phyloP scores from a whole-genome alignment of 1,140 invertebrate genomes.

The Drosophila orosa region DNA sequence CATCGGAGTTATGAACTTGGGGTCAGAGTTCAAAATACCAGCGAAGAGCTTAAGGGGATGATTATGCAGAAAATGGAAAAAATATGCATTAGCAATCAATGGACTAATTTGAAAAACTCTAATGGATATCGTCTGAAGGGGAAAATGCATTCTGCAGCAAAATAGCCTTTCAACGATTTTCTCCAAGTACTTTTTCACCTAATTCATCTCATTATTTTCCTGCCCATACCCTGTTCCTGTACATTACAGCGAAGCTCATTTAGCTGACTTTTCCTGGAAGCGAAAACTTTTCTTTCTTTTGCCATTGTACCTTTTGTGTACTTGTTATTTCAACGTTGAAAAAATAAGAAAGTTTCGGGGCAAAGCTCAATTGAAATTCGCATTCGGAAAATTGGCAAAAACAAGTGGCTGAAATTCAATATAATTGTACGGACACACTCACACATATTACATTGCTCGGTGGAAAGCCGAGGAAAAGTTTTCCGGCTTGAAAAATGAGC shows the following conservation, averaged over 20 bases:
- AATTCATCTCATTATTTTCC: background rate
- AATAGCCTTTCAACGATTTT: background rate
- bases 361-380: conserved; percentile 64
- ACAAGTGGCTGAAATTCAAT: conserved; percentile 61
- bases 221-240: background rate
- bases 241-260: conserved; percentile 1
- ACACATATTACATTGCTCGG: conserved; percentile 3
- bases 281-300: conserved; percentile 9
- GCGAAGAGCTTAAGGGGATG: background rate
- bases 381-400: conserved; percentile 67
- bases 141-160: background rate
- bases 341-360: conserved; percentile 47
- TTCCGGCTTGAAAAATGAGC: conserved; percentile 63
- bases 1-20: conserved; percentile 7
- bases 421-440: conserved; percentile 18
- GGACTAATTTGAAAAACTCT: background rate
- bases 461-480: conserved; percentile 7
- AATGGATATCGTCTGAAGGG: background rate
- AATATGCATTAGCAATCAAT: background rate
- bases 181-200: background rate
- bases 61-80: background rate
- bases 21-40: background rate
- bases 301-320: conserved; percentile 9
- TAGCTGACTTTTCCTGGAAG: conserved; percentile 8
- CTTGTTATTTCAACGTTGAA: conserved; percentile 15